These are phyloP conservation scores for Dendropsophus ebraccatus DNA, from an alignment of 2,113 vertebrate species.

Conservation along the genomic window DNA sequence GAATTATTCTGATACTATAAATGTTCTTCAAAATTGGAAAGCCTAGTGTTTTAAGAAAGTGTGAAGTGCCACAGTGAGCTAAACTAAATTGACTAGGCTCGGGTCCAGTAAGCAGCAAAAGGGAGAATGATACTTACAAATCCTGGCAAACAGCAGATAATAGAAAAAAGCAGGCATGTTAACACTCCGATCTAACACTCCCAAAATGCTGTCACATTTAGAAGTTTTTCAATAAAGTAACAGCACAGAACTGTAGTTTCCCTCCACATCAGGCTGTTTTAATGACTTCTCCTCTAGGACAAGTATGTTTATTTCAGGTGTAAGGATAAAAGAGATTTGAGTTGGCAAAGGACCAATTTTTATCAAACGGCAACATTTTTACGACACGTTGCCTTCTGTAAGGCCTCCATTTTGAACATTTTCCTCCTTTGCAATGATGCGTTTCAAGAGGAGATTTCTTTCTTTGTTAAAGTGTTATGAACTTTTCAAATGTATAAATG, in stretches of 20 bases:
- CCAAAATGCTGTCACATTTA: constrained; percentile 58
- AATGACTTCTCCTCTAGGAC: constrained; percentile 9
- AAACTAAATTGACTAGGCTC: constrained; percentile 65
- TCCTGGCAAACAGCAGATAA: constrained; percentile 62
- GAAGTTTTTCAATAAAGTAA: constrained; percentile 56
- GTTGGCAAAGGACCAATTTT: constrained; percentile 11
- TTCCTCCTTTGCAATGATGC: constrained; percentile 51
- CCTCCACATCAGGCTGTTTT: constrained; percentile 19
- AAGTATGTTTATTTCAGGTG: constrained; percentile 3
- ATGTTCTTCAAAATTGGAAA: constrained; percentile 70
- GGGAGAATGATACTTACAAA: constrained; percentile 61
- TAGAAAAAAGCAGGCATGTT: constrained; percentile 60
- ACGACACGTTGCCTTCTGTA: constrained; percentile 26
- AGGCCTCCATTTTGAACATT: neutral
- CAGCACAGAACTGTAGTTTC: constrained; percentile 50
- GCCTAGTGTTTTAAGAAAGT: constrained; percentile 68
- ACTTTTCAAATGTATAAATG: constrained; percentile 60
- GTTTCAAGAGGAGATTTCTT: constrained; percentile 30
- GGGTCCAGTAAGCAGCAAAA: constrained; percentile 64
- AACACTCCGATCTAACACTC: constrained; percentile 60
- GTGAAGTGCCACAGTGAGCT: constrained; percentile 65
- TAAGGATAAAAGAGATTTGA: constrained; percentile 39
- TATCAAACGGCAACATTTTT: constrained; percentile 34
- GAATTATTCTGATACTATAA: constrained; percentile 70
- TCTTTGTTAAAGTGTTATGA: constrained; percentile 58